Percentiles rank a stretch among this genome's conserved stretches.
These are phyloP conservation scores for Sinohyriopsis cumingii DNA, from an alignment of 2,888 invertebrate genomes.

Conservation along the genomic window DNA sequence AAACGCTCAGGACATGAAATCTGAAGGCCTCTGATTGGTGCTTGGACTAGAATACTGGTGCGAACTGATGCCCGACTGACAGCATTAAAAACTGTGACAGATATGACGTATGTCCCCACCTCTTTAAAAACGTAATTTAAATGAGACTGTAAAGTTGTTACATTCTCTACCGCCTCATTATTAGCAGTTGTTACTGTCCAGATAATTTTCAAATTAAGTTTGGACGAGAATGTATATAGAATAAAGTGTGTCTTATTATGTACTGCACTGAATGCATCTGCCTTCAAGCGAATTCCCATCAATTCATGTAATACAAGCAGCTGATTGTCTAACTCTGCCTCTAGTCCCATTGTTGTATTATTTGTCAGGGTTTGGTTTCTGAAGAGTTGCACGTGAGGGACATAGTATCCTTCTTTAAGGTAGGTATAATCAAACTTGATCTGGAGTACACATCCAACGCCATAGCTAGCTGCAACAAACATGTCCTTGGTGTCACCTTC, in stretches of 20 bases:
- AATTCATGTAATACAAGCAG: background rate
- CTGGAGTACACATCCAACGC: conserved; percentile 50
- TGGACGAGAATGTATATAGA: conserved; percentile 3
- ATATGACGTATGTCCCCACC: conserved; percentile 42
- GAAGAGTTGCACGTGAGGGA: conserved; percentile 33
- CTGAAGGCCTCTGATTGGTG: conserved; percentile 36
- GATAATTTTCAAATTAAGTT: conserved; percentile 21
- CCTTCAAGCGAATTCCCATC: conserved; percentile 4
- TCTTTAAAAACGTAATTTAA: conserved; percentile 36
- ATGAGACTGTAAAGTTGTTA: conserved; percentile 13
- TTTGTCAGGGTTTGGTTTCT: conserved; percentile 5
- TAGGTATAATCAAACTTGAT: conserved; percentile 53
- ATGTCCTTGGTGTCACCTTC: conserved; percentile 38
- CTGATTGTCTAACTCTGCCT: background rate
- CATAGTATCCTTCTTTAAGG: conserved; percentile 40
- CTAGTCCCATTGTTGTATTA: background rate
- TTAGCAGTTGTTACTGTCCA: conserved; percentile 18
- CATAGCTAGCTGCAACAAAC: conserved; percentile 56
- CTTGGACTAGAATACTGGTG: conserved; percentile 39
- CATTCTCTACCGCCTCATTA: conserved; percentile 21
- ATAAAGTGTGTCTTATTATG: no score
- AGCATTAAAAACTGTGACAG: conserved; percentile 36
- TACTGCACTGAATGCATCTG: no score
- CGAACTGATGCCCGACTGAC: conserved; percentile 31
- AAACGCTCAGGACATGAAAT: conserved; percentile 33